Base-by-base conservation (phyloP, 2,888 invertebrate species). In the Hydropsyche betteni region DNA sequence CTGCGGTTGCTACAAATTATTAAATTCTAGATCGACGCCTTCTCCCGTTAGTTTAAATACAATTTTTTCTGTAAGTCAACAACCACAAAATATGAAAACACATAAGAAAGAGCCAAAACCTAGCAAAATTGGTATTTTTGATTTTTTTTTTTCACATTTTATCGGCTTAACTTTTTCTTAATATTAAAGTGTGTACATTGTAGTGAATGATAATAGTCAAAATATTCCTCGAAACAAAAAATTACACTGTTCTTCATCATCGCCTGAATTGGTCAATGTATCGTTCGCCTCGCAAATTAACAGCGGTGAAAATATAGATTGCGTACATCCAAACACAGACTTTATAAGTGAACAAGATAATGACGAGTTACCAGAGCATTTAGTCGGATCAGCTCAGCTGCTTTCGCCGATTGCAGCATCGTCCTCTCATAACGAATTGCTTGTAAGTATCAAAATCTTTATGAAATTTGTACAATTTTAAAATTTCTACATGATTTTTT, bases 11-110 rank as follows among this genome's bases (percentile, higher is more conserved):
- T 76, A 74, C 38, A 77, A 79, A 76, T 64, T 78, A 55, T 34
- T 75, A 36, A 75, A 74, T 74, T 74, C 74, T 34, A 73, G 76
- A 70, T 52, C 75, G 5, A 16, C 50, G 8, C 74, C 76, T 34
- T 51, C 78, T 76, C 83, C 87, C 4, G 86, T 86, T 79, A 85
- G 85, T 80, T 82, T 87, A 58, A 86, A 87, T 83, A 85, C 87
- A 72, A 81, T 87, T 80, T 83, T 87, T 80, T 84, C 84, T 80
- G 84, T 85, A 16, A 80, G 74, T 8, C 76, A 76, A 38, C 74
- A 76, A 33, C 70, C 75, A n/a, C 68, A 68, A 36, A 10, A 36
- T 36, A 12, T 74, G 34, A 69, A 74, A 55, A 36, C 33, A n/a
- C 34, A 33, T n/a, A 51, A 55, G 16, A 38, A 74, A 69, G 33